phyloP scores from a whole-genome alignment of 1,140 invertebrate genomes.

The Cherax destructor region DNA sequence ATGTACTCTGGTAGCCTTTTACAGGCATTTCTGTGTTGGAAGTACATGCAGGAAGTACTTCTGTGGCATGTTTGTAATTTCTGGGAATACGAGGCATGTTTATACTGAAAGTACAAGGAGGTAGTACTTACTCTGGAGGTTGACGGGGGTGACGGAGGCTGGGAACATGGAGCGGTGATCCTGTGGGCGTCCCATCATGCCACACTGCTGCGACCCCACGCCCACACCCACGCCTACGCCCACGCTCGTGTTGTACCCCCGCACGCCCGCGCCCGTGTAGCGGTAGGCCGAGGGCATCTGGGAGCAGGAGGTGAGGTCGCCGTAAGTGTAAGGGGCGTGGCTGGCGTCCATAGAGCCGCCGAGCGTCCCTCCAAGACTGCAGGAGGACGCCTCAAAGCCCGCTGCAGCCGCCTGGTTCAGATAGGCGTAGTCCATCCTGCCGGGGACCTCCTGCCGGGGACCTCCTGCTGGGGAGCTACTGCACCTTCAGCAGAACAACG shows the following conservation, averaged over 20 bases:
- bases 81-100: too few species aligned
- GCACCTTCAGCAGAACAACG: constrained; percentile 18
- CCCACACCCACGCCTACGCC: constrained; percentile 62
- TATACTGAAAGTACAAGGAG: not conserved
- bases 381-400: constrained; percentile 81
- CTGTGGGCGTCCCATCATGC: constrained; percentile 71
- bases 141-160: constrained; percentile 70
- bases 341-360: constrained; percentile 79
- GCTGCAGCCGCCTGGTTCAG: constrained; percentile 82
- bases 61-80: too few species aligned
- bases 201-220: constrained; percentile 70
- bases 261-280: constrained; percentile 68
- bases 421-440: constrained; percentile 83
- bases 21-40: too few species aligned
- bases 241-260: constrained; percentile 70
- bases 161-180: constrained; percentile 71
- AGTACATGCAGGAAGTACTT: too few species aligned
- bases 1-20: too few species aligned
- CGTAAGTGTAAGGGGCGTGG: constrained; percentile 86
- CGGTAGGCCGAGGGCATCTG: constrained; percentile 84
- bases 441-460: constrained; percentile 72
- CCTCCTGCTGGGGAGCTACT: constrained; percentile 19
- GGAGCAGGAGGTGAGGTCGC: constrained; percentile 88
- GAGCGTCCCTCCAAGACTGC: constrained; percentile 79
- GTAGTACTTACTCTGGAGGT: constrained; percentile 68